phyloP scores from a whole-genome alignment of 1,140 invertebrate genomes.

The Vanessa atalanta region DNA sequence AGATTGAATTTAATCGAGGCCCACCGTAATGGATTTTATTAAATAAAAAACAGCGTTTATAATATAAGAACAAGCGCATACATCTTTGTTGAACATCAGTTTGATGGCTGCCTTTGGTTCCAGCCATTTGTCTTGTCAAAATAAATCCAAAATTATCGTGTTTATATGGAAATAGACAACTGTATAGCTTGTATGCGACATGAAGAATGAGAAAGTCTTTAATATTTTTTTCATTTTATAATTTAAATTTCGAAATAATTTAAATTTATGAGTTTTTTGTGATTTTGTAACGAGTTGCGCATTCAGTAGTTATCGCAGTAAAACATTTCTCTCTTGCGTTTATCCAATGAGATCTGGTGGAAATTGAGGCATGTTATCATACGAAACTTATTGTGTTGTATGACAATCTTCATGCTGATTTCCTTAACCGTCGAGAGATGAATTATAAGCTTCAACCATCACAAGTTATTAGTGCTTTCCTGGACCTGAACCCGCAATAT shows the following conservation, averaged over 20 bases:
- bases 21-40: conserved; percentile 62
- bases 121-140: conserved; percentile 48
- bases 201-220: background rate
- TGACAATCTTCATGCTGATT: too few species aligned
- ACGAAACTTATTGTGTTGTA: too few species aligned
- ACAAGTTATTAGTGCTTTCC: too few species aligned
- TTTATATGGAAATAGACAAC: conserved; percentile 26
- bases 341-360: too few species aligned
- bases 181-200: background rate
- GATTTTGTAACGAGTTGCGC: too few species aligned
- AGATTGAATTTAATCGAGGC: conserved; percentile 69
- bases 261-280: background rate
- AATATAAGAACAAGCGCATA: conserved; percentile 41
- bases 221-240: background rate
- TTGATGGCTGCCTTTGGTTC: conserved; percentile 19
- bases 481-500: too few species aligned
- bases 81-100: conserved; percentile 46
- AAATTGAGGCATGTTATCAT: too few species aligned
- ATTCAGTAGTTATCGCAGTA: too few species aligned
- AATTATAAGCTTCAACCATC: too few species aligned
- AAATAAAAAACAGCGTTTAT: conserved; percentile 41
- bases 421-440: too few species aligned
- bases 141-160: conserved; percentile 40
- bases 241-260: background rate
- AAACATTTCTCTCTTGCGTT: too few species aligned